Percentiles rank a stretch among this genome's conserved stretches.
phyloP scores from a whole-genome alignment of 2,797 vertebrate species.

The Enteromius fasciolatus region DNA sequence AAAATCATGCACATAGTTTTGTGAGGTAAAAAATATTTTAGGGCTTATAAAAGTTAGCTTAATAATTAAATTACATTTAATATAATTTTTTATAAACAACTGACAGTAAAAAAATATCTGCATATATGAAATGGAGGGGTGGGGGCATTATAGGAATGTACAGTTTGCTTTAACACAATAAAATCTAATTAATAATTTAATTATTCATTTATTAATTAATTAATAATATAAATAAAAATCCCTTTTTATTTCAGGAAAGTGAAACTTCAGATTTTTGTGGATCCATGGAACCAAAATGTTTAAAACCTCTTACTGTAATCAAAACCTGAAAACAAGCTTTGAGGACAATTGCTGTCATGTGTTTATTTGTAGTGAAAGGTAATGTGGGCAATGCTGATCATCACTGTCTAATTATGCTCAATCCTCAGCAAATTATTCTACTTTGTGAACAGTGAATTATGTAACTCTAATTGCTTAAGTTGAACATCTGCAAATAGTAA shows the following conservation, averaged over 20 bases:
- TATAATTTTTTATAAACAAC: neutral
- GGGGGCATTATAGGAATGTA: no score
- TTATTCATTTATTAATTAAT: no score
- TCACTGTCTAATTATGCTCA: conserved; percentile 1
- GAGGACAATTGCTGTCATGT: neutral
- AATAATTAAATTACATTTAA: neutral
- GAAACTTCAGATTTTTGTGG: no score
- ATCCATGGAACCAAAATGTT: neutral
- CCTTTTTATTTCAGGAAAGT: neutral
- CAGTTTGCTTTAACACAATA: neutral
- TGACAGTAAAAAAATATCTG: no score
- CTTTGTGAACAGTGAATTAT: neutral
- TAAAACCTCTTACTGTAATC: neutral
- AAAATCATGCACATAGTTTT: neutral
- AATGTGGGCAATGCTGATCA: neutral
- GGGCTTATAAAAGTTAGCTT: neutral
- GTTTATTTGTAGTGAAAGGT: neutral
- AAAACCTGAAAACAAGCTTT: neutral
- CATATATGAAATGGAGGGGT: no score
- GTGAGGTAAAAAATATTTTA: neutral
- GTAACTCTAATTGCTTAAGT: neutral
- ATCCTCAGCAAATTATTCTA: neutral
- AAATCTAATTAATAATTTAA: neutral
- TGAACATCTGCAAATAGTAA: neutral
- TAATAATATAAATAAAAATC: no score